Conservation (phyloP, 2,113 vertebrate genomes). For the Gallinago paraguaiae region DNA sequence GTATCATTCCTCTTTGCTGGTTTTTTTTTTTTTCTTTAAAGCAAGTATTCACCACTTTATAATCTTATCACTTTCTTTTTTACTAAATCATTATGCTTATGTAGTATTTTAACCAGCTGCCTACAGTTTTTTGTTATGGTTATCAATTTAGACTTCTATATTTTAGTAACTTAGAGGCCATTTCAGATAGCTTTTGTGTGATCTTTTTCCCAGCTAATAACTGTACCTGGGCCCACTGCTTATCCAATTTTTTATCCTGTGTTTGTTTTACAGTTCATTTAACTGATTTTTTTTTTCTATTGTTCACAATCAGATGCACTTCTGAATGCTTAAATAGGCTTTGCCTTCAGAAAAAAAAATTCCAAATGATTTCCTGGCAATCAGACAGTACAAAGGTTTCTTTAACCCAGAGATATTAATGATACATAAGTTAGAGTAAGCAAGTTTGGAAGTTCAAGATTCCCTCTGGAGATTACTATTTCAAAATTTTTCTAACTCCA, state of each 20-base stretch:
- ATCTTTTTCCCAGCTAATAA: background rate
- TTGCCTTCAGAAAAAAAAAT: background rate
- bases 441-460: constrained; percentile 13
- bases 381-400: constrained; percentile 21
- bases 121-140: background rate
- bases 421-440: background rate
- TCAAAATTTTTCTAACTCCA: constrained; percentile 33
- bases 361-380: constrained; percentile 25
- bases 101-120: background rate
- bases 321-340: background rate
- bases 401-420: constrained; percentile 7
- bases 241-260: background rate
- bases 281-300: background rate
- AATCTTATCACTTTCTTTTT: background rate
- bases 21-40: background rate
- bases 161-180: background rate
- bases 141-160: background rate
- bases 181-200: background rate
- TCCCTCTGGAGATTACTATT: constrained; percentile 3
- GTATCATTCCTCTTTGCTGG: background rate
- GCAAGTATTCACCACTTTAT: background rate
- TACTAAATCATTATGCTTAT: background rate
- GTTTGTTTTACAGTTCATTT: background rate
- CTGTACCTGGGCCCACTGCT: background rate
- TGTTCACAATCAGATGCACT: constrained; percentile 10